Evolutionary conservation across 2,113 vertebrate species (phyloP), one percentile per base, ranked within the genome.

Genomic region (Diphyllodes magnificus): DNA sequence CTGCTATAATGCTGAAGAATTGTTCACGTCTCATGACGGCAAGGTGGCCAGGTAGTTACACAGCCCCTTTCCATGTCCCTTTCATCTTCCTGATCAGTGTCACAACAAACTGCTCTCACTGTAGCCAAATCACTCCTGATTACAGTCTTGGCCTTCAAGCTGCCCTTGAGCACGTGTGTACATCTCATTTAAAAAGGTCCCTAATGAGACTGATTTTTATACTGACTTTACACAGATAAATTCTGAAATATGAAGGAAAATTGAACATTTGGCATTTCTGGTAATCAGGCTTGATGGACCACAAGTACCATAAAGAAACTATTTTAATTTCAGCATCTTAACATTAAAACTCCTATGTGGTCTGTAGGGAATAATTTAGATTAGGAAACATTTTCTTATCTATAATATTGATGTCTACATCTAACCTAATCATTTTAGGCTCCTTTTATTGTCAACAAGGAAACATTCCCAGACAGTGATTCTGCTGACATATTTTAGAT

Each of bases 151-250:
- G 20, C 6, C 30, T 84, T 50, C 60, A 64, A 39, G 28, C 11
- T 57, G 51, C 18, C 16, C 12, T 44, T 76, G 39, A 77, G n/a
- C 28, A 65, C 0, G 0, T 20, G 4, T 9, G 4, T 33, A 2
- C 1, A 0, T n/a, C 17, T 76, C 9, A 22, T 75, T 68, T 60
- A 2, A 65, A 86, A 66, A 44, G 22, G 13, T 8, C 7, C 10
- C 12, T 60, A 53, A 64, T 35, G 5, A 65, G 11, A 13, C 17
- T 71, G 10, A 42, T 50, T 86, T 80, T 88, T 28, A 64, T 24
- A 61, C 15, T 80, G 56, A 39, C 14, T 54, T 53, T 33, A 81
- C 27, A 18, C 5, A 56, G 20, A 37, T 86, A 73, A 42, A 40
- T 63, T 60, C 49, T 82, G 57, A 84, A 95, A 53, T 79, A 83